Conservation (phyloP, 1,140 invertebrate species). For the Zaprionus nigranus region DNA sequence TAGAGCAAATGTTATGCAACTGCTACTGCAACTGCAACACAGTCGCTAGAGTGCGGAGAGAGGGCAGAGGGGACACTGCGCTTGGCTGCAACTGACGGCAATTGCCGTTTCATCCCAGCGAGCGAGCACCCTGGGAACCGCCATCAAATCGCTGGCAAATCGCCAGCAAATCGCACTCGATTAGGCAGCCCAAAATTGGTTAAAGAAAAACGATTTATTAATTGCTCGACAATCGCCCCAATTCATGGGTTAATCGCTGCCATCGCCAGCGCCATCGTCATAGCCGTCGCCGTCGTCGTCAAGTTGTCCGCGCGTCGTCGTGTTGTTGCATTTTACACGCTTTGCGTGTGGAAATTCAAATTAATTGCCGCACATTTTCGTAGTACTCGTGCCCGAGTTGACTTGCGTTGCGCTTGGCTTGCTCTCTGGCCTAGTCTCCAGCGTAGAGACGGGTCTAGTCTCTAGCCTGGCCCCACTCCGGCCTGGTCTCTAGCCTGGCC, state of each 20-base stretch:
- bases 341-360: slow-evolving; percentile 82
- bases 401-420: slow-evolving; percentile 70
- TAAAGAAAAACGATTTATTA: slow-evolving; percentile 70
- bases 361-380: slow-evolving; percentile 74
- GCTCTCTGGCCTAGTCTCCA: slow-evolving; percentile 50
- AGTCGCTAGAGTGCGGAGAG: not conserved
- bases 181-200: slow-evolving; percentile 45
- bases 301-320: slow-evolving; percentile 24
- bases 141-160: slow-evolving; percentile 51
- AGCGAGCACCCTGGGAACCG: slow-evolving; percentile 71
- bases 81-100: slow-evolving; percentile 16
- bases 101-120: slow-evolving; percentile 53
- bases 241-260: slow-evolving; percentile 61
- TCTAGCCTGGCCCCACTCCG: not conserved
- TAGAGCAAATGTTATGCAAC: slow-evolving; percentile 67
- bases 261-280: not conserved
- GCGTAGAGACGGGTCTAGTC: slow-evolving; percentile 1
- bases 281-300: slow-evolving; percentile 21
- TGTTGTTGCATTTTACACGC: slow-evolving; percentile 73
- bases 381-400: slow-evolving; percentile 38
- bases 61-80: not conserved
- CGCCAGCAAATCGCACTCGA: slow-evolving; percentile 62
- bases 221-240: slow-evolving; percentile 62
- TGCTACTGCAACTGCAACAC: slow-evolving; percentile 20
- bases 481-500: not conserved